phyloP scores from a whole-genome alignment of 2,888 invertebrate genomes.

The Spodoptera exigua region DNA sequence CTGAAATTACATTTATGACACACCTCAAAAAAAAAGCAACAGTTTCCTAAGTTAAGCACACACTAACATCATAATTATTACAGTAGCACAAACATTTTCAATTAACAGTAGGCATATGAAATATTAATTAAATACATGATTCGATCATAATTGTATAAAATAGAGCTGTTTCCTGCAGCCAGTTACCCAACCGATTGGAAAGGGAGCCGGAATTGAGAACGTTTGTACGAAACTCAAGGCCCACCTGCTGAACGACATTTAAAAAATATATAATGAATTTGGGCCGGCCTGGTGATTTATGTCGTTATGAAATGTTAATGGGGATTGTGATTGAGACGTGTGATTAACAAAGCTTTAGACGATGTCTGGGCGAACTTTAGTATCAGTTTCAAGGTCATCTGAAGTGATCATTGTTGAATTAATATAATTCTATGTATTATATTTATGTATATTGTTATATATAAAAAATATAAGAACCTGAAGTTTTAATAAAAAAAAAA shows the following conservation, averaged over 20 bases:
- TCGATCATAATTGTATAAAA: slow-evolving; percentile 70
- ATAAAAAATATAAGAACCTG: too few species aligned
- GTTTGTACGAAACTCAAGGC: slow-evolving; percentile 77
- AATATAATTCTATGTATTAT: too few species aligned
- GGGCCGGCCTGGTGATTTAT: slow-evolving; percentile 63
- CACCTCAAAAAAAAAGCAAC: too few species aligned
- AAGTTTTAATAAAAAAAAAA: too few species aligned
- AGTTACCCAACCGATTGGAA: slow-evolving; percentile 79
- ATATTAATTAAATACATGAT: slow-evolving; percentile 58
- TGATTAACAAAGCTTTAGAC: slow-evolving; percentile 27
- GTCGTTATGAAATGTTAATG: slow-evolving; percentile 49
- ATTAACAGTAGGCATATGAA: slow-evolving; percentile 18
- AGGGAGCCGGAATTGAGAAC: slow-evolving; percentile 80
- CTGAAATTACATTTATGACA: too few species aligned
- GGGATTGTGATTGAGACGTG: slow-evolving; percentile 29
- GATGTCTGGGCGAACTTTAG: neutral
- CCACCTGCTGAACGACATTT: slow-evolving; percentile 70
- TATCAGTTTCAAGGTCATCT: neutral
- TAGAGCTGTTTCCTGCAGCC: slow-evolving; percentile 67
- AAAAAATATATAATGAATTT: slow-evolving; percentile 66
- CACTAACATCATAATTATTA: too few species aligned
- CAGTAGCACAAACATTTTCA: slow-evolving; percentile 9
- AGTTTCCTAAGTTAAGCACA: too few species aligned
- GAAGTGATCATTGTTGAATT: too few species aligned
- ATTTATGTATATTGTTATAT: too few species aligned